Base-by-base conservation (phyloP, 1,140 invertebrate species). In the Pinna nobilis region DNA sequence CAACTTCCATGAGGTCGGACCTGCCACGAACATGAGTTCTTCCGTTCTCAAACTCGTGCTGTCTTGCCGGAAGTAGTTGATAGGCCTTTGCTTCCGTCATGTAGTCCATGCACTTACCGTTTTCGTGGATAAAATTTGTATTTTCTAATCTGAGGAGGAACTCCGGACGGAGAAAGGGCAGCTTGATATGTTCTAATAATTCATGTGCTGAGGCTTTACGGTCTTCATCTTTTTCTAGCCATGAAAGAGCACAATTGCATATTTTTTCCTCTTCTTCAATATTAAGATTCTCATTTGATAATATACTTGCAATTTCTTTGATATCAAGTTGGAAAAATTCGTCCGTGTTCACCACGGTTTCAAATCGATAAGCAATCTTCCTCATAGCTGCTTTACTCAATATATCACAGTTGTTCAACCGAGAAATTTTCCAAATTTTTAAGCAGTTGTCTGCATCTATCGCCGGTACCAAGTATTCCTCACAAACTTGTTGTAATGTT, bases 41-140 rank as follows among this genome's bases (percentile, higher is more conserved):
- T 13, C 77, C 67, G 6, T 78, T 79, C 13, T 78, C 80, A n/a
- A 73, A 75, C 59, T 85, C 84, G 53, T 85, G 84, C 18, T 81
- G 74, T 13, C 82, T 74, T 1, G 82, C 81, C 15, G 82, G 81
- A 30, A 85, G 55, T 11, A 85, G 74, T 57, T 81, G 78, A 39
- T 78, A 85, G 44, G 82, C 81, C 51, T 84, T 84, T 49, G 84
- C 84, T 50, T 79, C 73, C 53, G 84, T 80, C 9, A 84, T 69
- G 49, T 70, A 76, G 44, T 81, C 74, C 53, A 78, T 76, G 30
- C 77, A 78, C 7, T 78, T 41, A 15, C 57, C 57, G 51, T 82
- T 73, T 41, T 82, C 78, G 35, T 77, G 67, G 0, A 85, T 33
- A 13, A 77, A 77, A 25, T 68, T 51, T 44, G 47, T 47, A 13